Percentiles rank a stretch among this genome's conserved stretches.
phyloP scores from a whole-genome alignment of 2,797 vertebrate species.

The Lagocephalus sceleratus region DNA sequence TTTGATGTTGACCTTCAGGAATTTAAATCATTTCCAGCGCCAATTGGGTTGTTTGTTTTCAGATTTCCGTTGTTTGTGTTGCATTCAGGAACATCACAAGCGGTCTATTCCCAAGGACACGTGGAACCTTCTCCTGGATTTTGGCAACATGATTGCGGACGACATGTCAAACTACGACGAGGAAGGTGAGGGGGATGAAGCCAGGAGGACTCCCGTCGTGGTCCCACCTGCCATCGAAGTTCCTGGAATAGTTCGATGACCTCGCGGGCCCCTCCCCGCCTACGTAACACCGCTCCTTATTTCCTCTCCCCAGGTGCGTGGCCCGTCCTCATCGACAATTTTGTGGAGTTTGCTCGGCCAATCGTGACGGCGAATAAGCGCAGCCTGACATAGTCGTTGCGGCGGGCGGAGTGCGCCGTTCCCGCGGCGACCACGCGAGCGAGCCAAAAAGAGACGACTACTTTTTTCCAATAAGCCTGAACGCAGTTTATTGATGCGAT shows the following conservation, averaged over 20 bases:
- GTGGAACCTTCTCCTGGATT: slow-evolving; percentile 96
- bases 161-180: slow-evolving; percentile 99
- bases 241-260: no score
- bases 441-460: slow-evolving; percentile 66
- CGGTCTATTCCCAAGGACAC: slow-evolving; percentile 96
- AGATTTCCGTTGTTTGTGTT: slow-evolving; percentile 7
- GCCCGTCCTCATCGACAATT: slow-evolving; percentile 97
- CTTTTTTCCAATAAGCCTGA: slow-evolving; percentile 47
- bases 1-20: not conserved
- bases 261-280: no score
- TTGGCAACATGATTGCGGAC: slow-evolving; percentile 96
- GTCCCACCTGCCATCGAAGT: no score
- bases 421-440: slow-evolving; percentile 54
- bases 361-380: slow-evolving; percentile 84
- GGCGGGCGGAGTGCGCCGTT: slow-evolving; percentile 38
- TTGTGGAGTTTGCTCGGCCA: slow-evolving; percentile 93
- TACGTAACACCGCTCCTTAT: no score
- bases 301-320: slow-evolving; percentile 81
- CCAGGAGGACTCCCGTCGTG: no score
- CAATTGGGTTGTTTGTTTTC: no score
- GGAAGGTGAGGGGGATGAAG: slow-evolving; percentile 81
- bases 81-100: slow-evolving; percentile 90
- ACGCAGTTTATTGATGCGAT: slow-evolving; percentile 44
- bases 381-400: slow-evolving; percentile 81
- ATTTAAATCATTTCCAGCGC: not conserved